These are phyloP conservation scores for Athalia rosae DNA, from an alignment of 2,888 invertebrate species.

Conservation along the genomic window DNA sequence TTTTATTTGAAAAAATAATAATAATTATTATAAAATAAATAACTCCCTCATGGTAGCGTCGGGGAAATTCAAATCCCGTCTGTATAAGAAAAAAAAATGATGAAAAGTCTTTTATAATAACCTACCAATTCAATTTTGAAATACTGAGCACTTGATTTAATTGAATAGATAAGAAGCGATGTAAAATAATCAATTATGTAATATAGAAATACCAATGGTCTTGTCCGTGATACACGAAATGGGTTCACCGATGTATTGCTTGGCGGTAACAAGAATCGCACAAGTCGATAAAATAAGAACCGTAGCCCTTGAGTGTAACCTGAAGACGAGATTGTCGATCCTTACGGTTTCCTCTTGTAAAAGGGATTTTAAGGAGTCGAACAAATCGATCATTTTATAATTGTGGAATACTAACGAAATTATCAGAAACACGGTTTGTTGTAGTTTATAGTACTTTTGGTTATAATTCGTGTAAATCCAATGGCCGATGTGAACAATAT, in stretches of 20 bases:
- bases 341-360: slow-evolving; percentile 54
- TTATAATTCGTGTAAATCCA: slow-evolving; percentile 6
- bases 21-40: too few species aligned
- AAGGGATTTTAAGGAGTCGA: slow-evolving; percentile 58
- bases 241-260: slow-evolving; percentile 67
- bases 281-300: slow-evolving; percentile 61
- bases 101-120: too few species aligned
- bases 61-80: too few species aligned
- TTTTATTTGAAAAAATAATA: too few species aligned
- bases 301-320: slow-evolving; percentile 62
- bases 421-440: not conserved
- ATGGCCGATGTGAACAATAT: slow-evolving; percentile 38
- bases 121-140: too few species aligned
- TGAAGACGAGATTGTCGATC: slow-evolving; percentile 58
- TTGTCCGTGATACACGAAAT: slow-evolving; percentile 65
- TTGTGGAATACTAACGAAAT: not conserved
- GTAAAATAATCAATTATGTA: not conserved
- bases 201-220: slow-evolving; percentile 51
- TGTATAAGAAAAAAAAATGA: too few species aligned
- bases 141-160: too few species aligned
- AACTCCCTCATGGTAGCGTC: too few species aligned
- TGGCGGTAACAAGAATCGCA: slow-evolving; percentile 63
- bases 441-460: not conserved
- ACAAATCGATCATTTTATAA: slow-evolving; percentile 60
- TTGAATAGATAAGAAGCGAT: too few species aligned